A percentile compares a stretch with the other conserved stretches of the same genome.
Conservation (phyloP, 2,888 invertebrate genomes). For the Leptinotarsa haldemani region DNA sequence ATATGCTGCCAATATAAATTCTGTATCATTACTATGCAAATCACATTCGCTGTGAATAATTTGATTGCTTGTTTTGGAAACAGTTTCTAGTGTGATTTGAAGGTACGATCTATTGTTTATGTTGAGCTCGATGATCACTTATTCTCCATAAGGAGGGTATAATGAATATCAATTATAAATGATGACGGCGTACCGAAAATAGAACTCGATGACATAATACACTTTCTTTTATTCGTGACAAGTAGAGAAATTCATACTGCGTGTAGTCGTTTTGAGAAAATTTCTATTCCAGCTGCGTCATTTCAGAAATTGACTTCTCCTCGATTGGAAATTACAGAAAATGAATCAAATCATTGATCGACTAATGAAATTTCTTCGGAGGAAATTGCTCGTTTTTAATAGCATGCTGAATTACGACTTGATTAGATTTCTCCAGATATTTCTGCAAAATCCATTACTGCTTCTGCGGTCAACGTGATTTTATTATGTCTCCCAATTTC, state of each 20-base stretch:
- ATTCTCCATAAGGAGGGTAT: not conserved
- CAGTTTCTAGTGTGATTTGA: not conserved
- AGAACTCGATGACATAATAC: not conserved
- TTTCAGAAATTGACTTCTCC: too few species aligned
- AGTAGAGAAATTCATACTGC: too few species aligned
- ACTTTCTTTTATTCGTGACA: not conserved
- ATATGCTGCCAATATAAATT: too few species aligned
- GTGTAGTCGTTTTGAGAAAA: too few species aligned
- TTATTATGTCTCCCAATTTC: not conserved
- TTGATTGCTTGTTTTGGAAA: too few species aligned
- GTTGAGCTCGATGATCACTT: not conserved
- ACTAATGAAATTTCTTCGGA: not conserved
- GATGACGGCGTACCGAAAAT: not conserved
- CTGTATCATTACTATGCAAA: too few species aligned
- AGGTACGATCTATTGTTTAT: not conserved
- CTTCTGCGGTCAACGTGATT: not conserved
- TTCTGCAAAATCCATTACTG: constrained; percentile 1
- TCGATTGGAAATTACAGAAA: too few species aligned
- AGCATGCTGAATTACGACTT: not conserved
- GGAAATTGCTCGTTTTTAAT: not conserved
- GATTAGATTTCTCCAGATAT: not conserved
- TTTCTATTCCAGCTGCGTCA: too few species aligned
- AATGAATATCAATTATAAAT: not conserved
- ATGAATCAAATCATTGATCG: too few species aligned
- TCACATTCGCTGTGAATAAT: too few species aligned